Base-by-base conservation (phyloP, 2,888 invertebrate species). In the Archaeoteleia sp. region DNA sequence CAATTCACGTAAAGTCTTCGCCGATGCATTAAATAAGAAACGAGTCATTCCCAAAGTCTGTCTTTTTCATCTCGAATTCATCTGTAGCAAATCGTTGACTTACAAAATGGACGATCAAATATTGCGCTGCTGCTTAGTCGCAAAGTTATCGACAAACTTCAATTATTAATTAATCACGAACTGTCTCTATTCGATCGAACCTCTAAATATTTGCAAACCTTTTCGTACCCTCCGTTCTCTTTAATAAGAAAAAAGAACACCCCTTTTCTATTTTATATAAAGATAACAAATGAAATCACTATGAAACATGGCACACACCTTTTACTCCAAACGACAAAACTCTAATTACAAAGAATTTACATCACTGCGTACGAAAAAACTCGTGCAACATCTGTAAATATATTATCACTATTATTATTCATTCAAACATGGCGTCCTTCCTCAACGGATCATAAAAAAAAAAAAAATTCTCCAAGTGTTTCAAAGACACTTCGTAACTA, bases 31-130 rank as follows among this genome's bases (percentile, higher is more conserved):
- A 34, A 43, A 39, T 62, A 42, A 54, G 39, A 49, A 63, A 65
- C 57, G 45, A 45, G 51, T 65, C 51, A 65, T 65, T 65, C 65
- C 55, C 65, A 57, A 65, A 57, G 57, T 65, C 57, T 63, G 63
- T 65, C 65, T 65, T 57, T n/a, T 57, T 65, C 25, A 15, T 65
- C 49, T 35, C 35, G 34, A 46, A 54, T 42, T 34, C 17, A 34
- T 42, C 25, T 25, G 51, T 40, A 51, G 46, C 10, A 39, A 10
- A 39, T 35, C 37, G 40, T 17, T 20, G 51, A 39, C 34, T 20
- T 60, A 48, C 58, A 42, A 48, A 58, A 48, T 49, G 43, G 49
- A 60, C 58, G 58, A 60, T 57, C 37, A 45, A 37, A 49, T 34
- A 32, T 32, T 42, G 58, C 34, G 32, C n/a, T 27, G 48, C 48